phyloP scores from a whole-genome alignment of 2,113 vertebrate genomes.

The Arothron firmamentum region DNA sequence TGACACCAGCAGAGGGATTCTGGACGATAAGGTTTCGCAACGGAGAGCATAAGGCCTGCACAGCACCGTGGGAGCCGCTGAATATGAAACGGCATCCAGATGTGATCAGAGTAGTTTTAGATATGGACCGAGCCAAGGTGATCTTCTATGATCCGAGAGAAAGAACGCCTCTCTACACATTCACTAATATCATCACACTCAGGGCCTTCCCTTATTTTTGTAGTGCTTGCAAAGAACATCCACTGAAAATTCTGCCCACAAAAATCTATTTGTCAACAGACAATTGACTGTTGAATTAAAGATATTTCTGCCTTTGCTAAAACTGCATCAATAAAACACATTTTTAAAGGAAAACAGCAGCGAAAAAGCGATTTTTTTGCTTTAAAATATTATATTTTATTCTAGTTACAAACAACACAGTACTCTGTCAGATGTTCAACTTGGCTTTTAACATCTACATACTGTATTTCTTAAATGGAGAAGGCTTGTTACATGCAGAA shows the following conservation, averaged over 20 bases:
- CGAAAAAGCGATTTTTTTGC: not conserved
- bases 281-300: too few relatives aligned
- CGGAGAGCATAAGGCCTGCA: conserved; percentile 77
- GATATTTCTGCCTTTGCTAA: not conserved
- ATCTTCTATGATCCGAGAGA: conserved; percentile 70
- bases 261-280: conserved; percentile 57
- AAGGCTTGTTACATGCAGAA: conserved; percentile 33
- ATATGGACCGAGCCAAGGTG: conserved; percentile 76
- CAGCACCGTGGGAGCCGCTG: conserved; percentile 73
- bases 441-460: conserved; percentile 34
- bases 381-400: conserved; percentile 61
- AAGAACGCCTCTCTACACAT: conserved; percentile 71
- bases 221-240: conserved; percentile 74
- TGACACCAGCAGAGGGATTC: conserved; percentile 77
- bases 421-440: conserved; percentile 14
- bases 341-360: not conserved
- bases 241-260: conserved; percentile 67
- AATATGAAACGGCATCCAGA: conserved; percentile 63
- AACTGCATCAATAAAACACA: not conserved
- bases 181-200: conserved; percentile 58
- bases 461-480: conserved; percentile 37
- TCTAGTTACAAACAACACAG: conserved; percentile 31
- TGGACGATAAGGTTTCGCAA: conserved; percentile 78
- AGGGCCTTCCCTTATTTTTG: conserved; percentile 75
- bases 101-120: conserved; percentile 69